These are phyloP conservation scores for Acestrorhynchus altus DNA, from an alignment of 2,797 vertebrate species.

Conservation along the genomic window DNA sequence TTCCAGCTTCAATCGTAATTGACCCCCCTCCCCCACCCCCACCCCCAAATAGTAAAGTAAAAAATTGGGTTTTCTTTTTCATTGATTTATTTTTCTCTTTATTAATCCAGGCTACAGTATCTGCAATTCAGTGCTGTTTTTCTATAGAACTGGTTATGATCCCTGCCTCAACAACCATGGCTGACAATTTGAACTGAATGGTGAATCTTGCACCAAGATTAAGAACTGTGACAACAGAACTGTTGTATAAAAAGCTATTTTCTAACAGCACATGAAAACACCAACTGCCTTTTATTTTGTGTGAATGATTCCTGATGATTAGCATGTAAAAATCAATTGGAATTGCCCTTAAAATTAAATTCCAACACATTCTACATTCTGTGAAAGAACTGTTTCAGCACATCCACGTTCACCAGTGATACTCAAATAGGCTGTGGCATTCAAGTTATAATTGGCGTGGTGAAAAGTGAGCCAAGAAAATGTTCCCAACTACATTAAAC, in stretches of 20 bases:
- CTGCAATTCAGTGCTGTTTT: too few relatives aligned
- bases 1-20: background rate
- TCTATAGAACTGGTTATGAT: conserved; percentile 26
- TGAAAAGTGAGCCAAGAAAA: too few relatives aligned
- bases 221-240: background rate
- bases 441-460: too few relatives aligned
- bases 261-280: background rate
- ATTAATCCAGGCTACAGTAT: too few relatives aligned
- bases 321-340: background rate
- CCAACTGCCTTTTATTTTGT: background rate
- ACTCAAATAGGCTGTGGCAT: too few relatives aligned
- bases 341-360: too few relatives aligned
- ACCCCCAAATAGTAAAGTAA: too few relatives aligned
- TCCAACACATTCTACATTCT: too few relatives aligned
- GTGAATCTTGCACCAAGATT: conserved; percentile 1
- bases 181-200: conserved; percentile 22
- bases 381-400: too few relatives aligned
- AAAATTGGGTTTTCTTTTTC: background rate
- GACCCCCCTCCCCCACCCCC: too few relatives aligned
- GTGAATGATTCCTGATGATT: background rate
- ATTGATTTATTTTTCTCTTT: background rate
- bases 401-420: too few relatives aligned
- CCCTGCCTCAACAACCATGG: conserved; percentile 10
- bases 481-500: too few relatives aligned
- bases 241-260: background rate